These are phyloP conservation scores for Phrynocephalus versicolor DNA, from an alignment of 2,113 vertebrate genomes.

Conservation along the genomic window DNA sequence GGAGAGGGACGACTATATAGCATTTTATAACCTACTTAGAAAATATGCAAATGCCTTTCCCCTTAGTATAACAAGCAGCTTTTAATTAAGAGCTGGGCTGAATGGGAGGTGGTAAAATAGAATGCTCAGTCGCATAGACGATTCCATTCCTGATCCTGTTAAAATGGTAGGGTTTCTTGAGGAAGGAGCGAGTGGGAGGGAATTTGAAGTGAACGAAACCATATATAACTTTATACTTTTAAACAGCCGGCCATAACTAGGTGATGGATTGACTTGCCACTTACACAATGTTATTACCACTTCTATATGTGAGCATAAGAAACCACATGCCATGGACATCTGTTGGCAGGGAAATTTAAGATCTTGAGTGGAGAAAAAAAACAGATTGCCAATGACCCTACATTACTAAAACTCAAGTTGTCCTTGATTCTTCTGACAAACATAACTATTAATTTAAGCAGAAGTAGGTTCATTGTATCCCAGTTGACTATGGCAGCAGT, in stretches of 20 bases:
- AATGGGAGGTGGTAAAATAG: conserved; percentile 10
- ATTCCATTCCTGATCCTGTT: not conserved
- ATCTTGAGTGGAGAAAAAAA: not conserved
- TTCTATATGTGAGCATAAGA: not conserved
- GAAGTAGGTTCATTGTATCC: not conserved
- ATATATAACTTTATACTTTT: not conserved
- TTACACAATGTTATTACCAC: not conserved
- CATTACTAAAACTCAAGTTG: not conserved
- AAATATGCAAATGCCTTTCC: not conserved
- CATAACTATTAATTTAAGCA: not conserved
- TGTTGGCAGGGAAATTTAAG: conserved; percentile 1
- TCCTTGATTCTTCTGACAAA: conserved; percentile 10
- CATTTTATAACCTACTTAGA: conserved; percentile 50
- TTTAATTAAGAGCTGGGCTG: conserved; percentile 32
- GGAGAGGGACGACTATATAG: too few relatives aligned
- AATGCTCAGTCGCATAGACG: not conserved
- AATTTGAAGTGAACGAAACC: not conserved
- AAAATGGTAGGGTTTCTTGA: not conserved
- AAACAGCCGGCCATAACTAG: not conserved
- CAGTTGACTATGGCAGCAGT: not conserved
- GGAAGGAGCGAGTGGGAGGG: not conserved
- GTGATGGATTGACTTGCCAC: not conserved
- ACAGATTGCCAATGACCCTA: not conserved
- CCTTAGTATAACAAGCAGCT: conserved; percentile 10
- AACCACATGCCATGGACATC: conserved; percentile 17